These are phyloP conservation scores for Pteropus alecto DNA, from an alignment of 2,113 vertebrate genomes.

Conservation along the genomic window DNA sequence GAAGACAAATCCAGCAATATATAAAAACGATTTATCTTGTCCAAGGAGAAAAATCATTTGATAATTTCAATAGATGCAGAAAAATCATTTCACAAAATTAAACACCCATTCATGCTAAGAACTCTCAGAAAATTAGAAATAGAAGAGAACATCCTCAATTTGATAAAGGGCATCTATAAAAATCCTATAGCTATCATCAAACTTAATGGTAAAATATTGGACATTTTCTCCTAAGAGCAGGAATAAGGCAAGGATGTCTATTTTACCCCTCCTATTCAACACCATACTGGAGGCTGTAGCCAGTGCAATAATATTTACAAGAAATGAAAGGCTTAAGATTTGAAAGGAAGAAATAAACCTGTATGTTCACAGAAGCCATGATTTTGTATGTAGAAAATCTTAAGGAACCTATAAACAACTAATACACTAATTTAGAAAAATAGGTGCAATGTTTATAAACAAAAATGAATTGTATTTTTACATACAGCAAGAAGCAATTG, in stretches of 20 bases:
- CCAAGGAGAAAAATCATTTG: background rate
- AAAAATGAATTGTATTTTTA: background rate
- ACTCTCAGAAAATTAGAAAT: background rate
- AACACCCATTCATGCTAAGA: background rate
- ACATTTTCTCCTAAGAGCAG: background rate
- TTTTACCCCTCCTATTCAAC: background rate
- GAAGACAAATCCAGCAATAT: background rate
- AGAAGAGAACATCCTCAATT: background rate
- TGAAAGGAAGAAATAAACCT: background rate
- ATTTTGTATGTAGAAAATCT: background rate
- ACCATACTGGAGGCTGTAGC: background rate
- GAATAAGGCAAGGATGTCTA: background rate
- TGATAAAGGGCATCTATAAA: background rate
- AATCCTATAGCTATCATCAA: background rate
- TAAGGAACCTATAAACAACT: background rate
- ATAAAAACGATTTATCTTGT: background rate
- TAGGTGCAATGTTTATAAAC: background rate
- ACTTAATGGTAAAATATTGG: background rate
- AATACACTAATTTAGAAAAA: background rate
- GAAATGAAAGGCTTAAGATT: background rate
- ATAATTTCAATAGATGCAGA: background rate
- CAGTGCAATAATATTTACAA: background rate
- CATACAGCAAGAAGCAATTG: background rate
- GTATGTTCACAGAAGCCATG: background rate
- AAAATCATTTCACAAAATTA: background rate